Conservation (phyloP, 1,140 invertebrate genomes). For the Drosophila kanapiae region DNA sequence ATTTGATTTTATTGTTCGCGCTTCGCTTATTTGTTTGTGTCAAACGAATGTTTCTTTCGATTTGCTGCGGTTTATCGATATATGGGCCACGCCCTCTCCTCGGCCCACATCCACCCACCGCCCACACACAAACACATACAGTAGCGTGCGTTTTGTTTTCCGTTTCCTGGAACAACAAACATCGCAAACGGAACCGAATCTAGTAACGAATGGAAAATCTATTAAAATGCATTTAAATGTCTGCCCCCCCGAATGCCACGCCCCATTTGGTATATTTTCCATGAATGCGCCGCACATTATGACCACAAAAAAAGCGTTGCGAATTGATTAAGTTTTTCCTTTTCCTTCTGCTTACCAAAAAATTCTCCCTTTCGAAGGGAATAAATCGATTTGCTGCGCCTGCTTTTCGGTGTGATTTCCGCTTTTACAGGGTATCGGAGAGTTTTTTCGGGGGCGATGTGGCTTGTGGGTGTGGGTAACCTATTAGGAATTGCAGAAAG, state of each 20-base stretch:
- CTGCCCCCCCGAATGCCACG: conserved; percentile 37
- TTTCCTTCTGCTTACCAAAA: conserved; percentile 4
- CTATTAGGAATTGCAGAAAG: no score
- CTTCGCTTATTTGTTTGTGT: conserved; percentile 72
- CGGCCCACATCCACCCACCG: conserved; percentile 11
- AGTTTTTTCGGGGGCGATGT: no score
- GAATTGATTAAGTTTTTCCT: conserved; percentile 68
- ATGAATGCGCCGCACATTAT: conserved; percentile 35
- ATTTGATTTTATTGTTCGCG: conserved; percentile 75
- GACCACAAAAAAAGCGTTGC: conserved; percentile 61
- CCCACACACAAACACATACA: not conserved
- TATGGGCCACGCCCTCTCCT: conserved; percentile 43
- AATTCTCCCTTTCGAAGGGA: conserved; percentile 7
- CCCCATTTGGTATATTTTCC: conserved; percentile 27
- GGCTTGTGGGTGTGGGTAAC: no score
- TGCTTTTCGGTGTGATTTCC: conserved; percentile 66
- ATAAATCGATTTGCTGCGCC: conserved; percentile 67
- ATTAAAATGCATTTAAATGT: conserved; percentile 80
- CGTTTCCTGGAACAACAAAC: conserved; percentile 31
- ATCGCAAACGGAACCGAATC: no score
- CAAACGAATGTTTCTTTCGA: conserved; percentile 53
- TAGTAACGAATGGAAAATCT: conserved; percentile 37
- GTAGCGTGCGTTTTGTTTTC: conserved; percentile 40
- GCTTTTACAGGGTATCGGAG: conserved; percentile 31
- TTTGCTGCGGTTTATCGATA: conserved; percentile 67